Evolutionary conservation across 1,140 invertebrate species (phyloP).

Genomic region (Drosophila bifasciata): DNA sequence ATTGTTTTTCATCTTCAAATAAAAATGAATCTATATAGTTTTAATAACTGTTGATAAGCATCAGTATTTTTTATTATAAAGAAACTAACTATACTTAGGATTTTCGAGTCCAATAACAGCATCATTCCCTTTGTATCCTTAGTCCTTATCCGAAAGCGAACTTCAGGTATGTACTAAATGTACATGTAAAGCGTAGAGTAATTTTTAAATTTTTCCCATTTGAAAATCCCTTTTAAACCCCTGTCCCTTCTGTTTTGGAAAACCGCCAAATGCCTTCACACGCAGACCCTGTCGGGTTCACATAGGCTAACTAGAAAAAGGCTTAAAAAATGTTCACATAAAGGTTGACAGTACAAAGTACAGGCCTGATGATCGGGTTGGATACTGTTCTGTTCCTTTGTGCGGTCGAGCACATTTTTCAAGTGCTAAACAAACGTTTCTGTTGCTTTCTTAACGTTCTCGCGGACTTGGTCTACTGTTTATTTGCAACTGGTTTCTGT

Average conservation of each 20-base stretch:
- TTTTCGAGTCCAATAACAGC: too few relatives aligned
- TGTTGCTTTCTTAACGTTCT: conserved; percentile 11
- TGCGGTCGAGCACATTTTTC: conserved; percentile 60
- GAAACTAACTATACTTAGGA: too few relatives aligned
- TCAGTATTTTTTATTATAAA: too few relatives aligned
- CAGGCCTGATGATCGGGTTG: conserved; percentile 36
- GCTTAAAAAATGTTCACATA: conserved; percentile 51
- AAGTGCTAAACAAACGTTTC: conserved; percentile 60
- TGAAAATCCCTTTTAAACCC: neutral
- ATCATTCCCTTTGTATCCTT: too few relatives aligned
- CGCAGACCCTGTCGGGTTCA: conserved; percentile 22
- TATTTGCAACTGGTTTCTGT: conserved; percentile 40
- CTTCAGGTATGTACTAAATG: too few relatives aligned
- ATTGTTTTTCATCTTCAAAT: too few relatives aligned
- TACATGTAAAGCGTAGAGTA: too few relatives aligned
- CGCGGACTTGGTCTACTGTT: conserved; percentile 39
- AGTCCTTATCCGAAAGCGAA: too few relatives aligned
- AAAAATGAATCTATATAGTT: too few relatives aligned
- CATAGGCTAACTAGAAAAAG: conserved; percentile 20
- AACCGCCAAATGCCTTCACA: conserved; percentile 20
- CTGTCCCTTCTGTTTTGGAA: conserved; percentile 21
- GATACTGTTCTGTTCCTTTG: conserved; percentile 27
- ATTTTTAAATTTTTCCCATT: too few relatives aligned
- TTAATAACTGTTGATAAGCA: too few relatives aligned
- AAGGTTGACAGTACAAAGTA: conserved; percentile 49